Conservation (phyloP, 2,113 vertebrate genomes). For the Nettapus auritus region DNA sequence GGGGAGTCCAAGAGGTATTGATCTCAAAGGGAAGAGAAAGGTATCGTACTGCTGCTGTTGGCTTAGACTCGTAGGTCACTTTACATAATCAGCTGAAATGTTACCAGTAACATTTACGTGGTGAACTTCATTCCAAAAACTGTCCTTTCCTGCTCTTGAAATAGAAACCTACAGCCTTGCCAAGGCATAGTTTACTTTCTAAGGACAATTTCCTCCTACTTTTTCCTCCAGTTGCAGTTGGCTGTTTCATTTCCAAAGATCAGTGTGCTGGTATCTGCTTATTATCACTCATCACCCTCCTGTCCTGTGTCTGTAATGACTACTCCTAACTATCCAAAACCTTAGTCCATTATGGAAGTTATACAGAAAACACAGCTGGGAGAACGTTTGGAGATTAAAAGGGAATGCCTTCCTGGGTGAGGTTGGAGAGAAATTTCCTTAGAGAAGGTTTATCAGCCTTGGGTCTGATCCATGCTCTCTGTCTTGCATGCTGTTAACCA, state of each 20-base stretch:
- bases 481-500: neutral
- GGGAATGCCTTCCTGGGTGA: no score
- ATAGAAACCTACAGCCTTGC: neutral
- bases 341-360: neutral
- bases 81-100: neutral
- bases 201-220: neutral
- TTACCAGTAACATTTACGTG: neutral
- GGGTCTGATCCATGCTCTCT: neutral
- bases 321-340: neutral
- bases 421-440: neutral
- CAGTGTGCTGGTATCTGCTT: neutral
- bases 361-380: neutral
- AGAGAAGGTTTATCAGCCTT: neutral
- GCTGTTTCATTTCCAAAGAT: neutral
- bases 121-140: neutral
- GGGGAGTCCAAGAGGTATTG: neutral
- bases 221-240: neutral
- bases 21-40: neutral
- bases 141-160: neutral
- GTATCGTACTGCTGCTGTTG: neutral
- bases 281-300: neutral
- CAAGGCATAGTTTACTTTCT: neutral
- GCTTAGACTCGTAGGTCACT: neutral
- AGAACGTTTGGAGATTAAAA: neutral
- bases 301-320: neutral